Evolutionary conservation across 2,888 invertebrate species (phyloP), one percentile per base, ranked within the genome.

Genomic region (Rhagonycha fulva): DNA sequence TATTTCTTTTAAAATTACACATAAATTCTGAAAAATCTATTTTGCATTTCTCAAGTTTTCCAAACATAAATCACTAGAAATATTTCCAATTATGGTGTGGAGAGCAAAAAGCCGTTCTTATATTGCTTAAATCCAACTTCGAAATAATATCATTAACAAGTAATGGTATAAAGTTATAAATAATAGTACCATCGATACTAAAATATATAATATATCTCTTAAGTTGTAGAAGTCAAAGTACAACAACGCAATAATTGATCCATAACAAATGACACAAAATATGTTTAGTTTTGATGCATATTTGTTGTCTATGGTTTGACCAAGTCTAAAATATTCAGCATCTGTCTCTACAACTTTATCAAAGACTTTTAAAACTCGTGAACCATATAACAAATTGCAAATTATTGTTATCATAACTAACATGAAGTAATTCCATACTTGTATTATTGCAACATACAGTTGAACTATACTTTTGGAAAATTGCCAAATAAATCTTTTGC

Each of bases 211-310:
- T 47, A 7, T 5, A 47, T n/a, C 2, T n/a, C n/a, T 2, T 47
- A n/a, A 47, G 0, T 2, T 7, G n/a, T 3, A 47, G n/a, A 47
- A n/a, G 5, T n/a, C 0, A n/a, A 2, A 9, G 2, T 2, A 2
- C 7, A 47, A n/a, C 7, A n/a, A n/a, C n/a, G n/a, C n/a, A 5
- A 47, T 47, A n/a, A 47, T 47, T n/a, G 7, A n/a, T n/a, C n/a
- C 47, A 9, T 47, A 47, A 9, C 47, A 47, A 9, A 47, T 47
- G n/a, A 5, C 7, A n/a, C 0, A 47, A 47, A n/a, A n/a, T 7
- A 47, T n/a, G 9, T 47, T 47, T 47, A 12, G 7, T 47, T n/a
- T n/a, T 5, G n/a, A n/a, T n/a, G n/a, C 47, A 47, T n/a, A 47
- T n/a, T n/a, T 47, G 47, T 47, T 47, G 7, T 47, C 9, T 47